Percentiles rank a stretch among this genome's conserved stretches.
These are phyloP conservation scores for Xerus inauris DNA, from an alignment of 2,113 vertebrate genomes.

Conservation along the genomic window DNA sequence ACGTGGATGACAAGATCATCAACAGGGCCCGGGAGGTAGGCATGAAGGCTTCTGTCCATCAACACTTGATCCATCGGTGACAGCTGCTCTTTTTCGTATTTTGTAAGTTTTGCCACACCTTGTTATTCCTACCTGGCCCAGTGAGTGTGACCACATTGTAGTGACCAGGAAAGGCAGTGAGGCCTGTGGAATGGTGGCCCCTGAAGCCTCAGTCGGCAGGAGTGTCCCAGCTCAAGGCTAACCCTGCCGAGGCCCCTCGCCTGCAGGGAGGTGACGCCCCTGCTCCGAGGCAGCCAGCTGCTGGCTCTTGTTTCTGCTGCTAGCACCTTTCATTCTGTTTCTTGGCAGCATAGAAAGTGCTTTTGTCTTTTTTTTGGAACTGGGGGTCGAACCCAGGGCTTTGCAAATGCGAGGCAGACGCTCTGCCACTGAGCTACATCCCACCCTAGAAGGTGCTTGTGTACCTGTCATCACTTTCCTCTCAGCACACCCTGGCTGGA, in stretches of 20 bases:
- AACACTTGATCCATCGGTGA: accelerated
- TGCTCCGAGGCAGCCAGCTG: too few species aligned
- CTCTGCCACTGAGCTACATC: too few species aligned
- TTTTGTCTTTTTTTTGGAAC: too few species aligned
- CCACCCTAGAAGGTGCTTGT: neutral
- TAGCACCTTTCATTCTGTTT: neutral
- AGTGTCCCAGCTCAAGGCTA: neutral
- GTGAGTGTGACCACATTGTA: neutral
- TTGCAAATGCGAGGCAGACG: too few species aligned
- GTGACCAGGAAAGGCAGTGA: neutral
- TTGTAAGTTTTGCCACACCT: neutral
- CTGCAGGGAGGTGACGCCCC: neutral
- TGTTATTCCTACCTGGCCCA: neutral
- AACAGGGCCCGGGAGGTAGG: slow-evolving; percentile 91
- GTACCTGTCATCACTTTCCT: neutral
- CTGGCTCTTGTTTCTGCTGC: neutral
- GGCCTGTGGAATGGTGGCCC: neutral
- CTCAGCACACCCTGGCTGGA: neutral
- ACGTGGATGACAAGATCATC: slow-evolving; percentile 98
- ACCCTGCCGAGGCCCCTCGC: neutral
- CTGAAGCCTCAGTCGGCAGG: neutral
- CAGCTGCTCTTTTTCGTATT: too few species aligned
- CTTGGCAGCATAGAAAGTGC: neutral
- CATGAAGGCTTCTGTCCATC: accelerated
- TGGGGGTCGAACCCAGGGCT: too few species aligned